phyloP scores from a whole-genome alignment of 2,113 vertebrate genomes.

The Melanocharis versteri region DNA sequence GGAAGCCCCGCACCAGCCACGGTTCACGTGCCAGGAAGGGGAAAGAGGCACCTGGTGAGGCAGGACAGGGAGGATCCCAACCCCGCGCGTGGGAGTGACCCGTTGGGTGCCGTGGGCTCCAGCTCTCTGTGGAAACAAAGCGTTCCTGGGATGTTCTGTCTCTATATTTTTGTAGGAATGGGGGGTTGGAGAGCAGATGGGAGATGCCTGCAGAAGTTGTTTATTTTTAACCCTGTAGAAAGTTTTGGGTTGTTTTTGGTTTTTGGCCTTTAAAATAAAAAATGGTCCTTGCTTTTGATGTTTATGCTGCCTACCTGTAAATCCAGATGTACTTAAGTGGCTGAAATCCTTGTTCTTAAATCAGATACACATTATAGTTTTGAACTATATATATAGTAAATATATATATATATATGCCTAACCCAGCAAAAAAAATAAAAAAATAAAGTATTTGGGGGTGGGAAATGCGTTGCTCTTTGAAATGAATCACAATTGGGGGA shows the following conservation, averaged over 20 bases:
- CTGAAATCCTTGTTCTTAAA: slow-evolving; percentile 66
- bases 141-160: slow-evolving; percentile 28
- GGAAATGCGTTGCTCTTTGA: slow-evolving; percentile 43
- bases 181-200: slow-evolving; percentile 1
- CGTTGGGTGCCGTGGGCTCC: not conserved
- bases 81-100: not conserved
- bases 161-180: slow-evolving; percentile 60
- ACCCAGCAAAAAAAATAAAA: slow-evolving; percentile 35
- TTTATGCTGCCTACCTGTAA: slow-evolving; percentile 60
- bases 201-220: not conserved
- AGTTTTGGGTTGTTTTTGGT: not conserved
- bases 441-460: slow-evolving; percentile 48
- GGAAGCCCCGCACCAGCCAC: rapidly evolving
- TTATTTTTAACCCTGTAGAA: slow-evolving; percentile 27
- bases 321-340: slow-evolving; percentile 63
- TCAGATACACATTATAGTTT: slow-evolving; percentile 76
- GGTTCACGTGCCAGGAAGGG: not conserved
- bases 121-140: not conserved
- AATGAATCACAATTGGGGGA: slow-evolving; percentile 59
- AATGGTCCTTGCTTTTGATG: slow-evolving; percentile 55
- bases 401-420: slow-evolving; percentile 69
- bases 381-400: slow-evolving; percentile 74
- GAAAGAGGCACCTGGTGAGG: not conserved
- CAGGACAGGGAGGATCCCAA: not conserved
- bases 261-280: slow-evolving; percentile 62